Percentiles rank a stretch among this genome's conserved stretches.
Evolutionary conservation across 2,113 vertebrate genomes (phyloP).

Genomic region (Osmerus eperlanus): DNA sequence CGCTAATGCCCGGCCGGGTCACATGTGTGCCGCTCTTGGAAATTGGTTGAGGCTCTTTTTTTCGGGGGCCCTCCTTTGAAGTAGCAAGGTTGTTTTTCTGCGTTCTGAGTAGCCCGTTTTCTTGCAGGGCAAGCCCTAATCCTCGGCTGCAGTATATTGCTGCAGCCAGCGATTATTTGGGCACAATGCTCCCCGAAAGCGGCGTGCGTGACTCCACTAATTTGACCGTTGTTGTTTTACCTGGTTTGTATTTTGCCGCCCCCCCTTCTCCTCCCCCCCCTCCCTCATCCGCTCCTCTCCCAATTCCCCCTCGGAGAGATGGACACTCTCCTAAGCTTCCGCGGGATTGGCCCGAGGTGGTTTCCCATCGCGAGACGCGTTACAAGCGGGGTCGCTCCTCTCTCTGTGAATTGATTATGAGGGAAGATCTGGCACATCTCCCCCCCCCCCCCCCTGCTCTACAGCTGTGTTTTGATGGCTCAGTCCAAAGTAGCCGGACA

Average conservation of each 20-base stretch:
- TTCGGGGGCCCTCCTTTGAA: constrained; percentile 53
- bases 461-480: neutral
- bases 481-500: neutral
- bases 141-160: constrained; percentile 50
- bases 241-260: constrained; percentile 65
- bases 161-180: constrained; percentile 46
- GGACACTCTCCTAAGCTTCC: constrained; percentile 26
- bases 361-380: constrained; percentile 35
- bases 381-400: constrained; percentile 5
- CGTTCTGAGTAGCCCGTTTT: constrained; percentile 39
- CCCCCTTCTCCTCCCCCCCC: constrained; percentile 4
- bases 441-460: neutral
- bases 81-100: constrained; percentile 55
- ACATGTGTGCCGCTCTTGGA: constrained; percentile 51
- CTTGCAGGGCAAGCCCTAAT: constrained; percentile 60
- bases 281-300: constrained; percentile 17
- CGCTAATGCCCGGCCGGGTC: constrained; percentile 47
- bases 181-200: constrained; percentile 36
- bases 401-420: constrained; percentile 12
- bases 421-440: constrained; percentile 4
- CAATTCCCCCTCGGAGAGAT: constrained; percentile 28
- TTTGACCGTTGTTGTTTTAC: constrained; percentile 67
- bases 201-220: constrained; percentile 58
- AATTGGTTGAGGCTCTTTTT: constrained; percentile 46
- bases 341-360: constrained; percentile 46